Evolutionary conservation across 2,797 vertebrate species (phyloP).

Genomic region (Pteronotus mesoamericanus): DNA sequence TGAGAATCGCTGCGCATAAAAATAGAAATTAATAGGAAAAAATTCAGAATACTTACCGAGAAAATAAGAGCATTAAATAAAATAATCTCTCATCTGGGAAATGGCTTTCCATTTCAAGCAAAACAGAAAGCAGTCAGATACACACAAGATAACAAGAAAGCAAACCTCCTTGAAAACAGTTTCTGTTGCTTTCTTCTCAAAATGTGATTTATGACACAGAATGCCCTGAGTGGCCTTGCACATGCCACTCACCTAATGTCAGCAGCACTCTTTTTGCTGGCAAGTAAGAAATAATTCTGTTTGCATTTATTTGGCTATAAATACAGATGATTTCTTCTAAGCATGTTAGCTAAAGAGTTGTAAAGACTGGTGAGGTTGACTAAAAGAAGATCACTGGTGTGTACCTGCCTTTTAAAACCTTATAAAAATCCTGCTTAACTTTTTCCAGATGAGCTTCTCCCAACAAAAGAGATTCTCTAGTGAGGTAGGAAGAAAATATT

Average conservation of each 20-base stretch:
- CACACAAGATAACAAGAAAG: not conserved
- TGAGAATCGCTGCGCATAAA: conserved; percentile 68
- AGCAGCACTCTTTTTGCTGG: not conserved
- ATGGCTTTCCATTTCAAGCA: conserved; percentile 37
- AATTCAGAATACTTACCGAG: conserved; percentile 60
- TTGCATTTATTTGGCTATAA: conserved; percentile 23
- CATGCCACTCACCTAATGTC: not conserved
- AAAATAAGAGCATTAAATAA: conserved; percentile 60
- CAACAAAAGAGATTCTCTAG: not conserved
- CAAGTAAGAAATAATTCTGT: not conserved
- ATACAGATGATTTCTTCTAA: not conserved
- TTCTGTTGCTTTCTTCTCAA: not conserved
- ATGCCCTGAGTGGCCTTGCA: not conserved
- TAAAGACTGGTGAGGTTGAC: not conserved
- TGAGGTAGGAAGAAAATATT: not conserved
- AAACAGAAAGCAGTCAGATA: conserved; percentile 42
- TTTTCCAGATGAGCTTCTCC: not conserved
- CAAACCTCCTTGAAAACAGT: not conserved
- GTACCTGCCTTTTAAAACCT: not conserved
- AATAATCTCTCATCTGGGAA: conserved; percentile 49
- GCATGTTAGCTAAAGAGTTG: not conserved
- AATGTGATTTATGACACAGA: not conserved
- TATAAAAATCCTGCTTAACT: not conserved
- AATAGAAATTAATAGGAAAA: conserved; percentile 65
- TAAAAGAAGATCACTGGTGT: not conserved